Evolutionary conservation across 2,888 invertebrate species (phyloP).

Genomic region (Sericinus montela): DNA sequence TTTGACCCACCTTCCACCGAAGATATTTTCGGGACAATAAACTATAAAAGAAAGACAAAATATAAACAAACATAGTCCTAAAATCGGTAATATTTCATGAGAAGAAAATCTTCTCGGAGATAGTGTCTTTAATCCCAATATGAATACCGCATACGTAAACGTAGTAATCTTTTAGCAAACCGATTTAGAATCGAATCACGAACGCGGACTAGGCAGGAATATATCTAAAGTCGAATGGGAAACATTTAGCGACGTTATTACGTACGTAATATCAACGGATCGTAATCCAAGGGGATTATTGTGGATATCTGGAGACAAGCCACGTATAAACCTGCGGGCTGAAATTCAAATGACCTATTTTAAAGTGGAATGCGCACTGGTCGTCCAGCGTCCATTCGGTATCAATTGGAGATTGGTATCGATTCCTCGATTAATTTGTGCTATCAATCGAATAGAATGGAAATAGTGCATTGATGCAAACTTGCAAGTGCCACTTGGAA

Average conservation of each 20-base stretch:
- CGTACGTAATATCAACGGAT: neutral
- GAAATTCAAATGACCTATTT: conserved; percentile 10
- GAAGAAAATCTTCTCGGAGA: neutral
- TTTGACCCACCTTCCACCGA: too few relatives aligned
- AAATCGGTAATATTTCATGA: too few relatives aligned
- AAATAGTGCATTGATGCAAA: conserved; percentile 6
- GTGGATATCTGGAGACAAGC: neutral
- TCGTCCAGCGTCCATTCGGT: conserved; percentile 1
- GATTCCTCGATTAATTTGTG: conserved; percentile 17
- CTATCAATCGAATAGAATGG: conserved; percentile 19
- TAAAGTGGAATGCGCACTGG: conserved; percentile 1
- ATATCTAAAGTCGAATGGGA: neutral
- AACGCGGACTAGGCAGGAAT: conserved; percentile 1
- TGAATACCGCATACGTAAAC: neutral
- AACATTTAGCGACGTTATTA: neutral
- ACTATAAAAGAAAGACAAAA: too few relatives aligned
- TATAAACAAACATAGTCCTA: too few relatives aligned
- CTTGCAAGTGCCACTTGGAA: conserved; percentile 6
- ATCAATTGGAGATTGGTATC: conserved; percentile 7
- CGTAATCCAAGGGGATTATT: conserved; percentile 1
- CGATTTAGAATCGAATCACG: conserved; percentile 1
- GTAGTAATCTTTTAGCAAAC: neutral
- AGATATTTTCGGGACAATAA: too few relatives aligned
- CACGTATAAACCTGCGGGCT: neutral
- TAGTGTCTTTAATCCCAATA: neutral